Base-by-base conservation (phyloP, 2,888 invertebrate genomes). In the Willowsia nigromaculata region DNA sequence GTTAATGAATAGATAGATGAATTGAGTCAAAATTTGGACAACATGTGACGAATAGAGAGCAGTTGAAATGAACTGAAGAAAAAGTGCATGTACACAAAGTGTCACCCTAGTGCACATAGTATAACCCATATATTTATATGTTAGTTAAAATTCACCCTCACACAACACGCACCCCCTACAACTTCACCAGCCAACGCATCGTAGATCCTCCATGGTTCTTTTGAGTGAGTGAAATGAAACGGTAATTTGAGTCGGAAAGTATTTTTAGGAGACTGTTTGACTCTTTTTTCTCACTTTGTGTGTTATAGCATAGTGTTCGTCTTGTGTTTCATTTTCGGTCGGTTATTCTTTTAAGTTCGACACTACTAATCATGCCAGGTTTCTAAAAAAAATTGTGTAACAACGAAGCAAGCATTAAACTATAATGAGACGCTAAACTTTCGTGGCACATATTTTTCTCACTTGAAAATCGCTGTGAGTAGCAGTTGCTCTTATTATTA, bases 41-140 rank as follows among this genome's bases (percentile, higher is more conserved):
- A 84, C 88, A 88, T 88, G 88, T 84, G 88, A 88, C 88, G 84
- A 82, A 59, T 59, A 59, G 50, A 68, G 82, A 88, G 68, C 76
- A 25, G n/a, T 82, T 81, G 59, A 74, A 88, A 22, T 88, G 87
- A 88, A 88, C 87, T 82, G 82, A 47, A 53, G 74, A 50, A 76
- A 82, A 33, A 71, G 37, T 47, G 68, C 53, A 74, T 74, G 84
- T 84, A 84, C 62, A 62, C 74, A 53, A 11, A 56, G 18, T 78
- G 78, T 78, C 85, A 80, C 85, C 85, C 85, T 37, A 30, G 33
- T 74, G 22, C 47, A 27, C 27, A 74, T 9, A 25, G 74, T 74
- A n/a, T 13, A 74, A 40, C 62, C 11, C 37, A 11, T 47, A 56
- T 18, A 18, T n/a, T 50, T 27, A 76, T n/a, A n/a, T n/a, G n/a